These are phyloP conservation scores for Drosophila truncata DNA, from an alignment of 1,140 invertebrate species.

Conservation along the genomic window DNA sequence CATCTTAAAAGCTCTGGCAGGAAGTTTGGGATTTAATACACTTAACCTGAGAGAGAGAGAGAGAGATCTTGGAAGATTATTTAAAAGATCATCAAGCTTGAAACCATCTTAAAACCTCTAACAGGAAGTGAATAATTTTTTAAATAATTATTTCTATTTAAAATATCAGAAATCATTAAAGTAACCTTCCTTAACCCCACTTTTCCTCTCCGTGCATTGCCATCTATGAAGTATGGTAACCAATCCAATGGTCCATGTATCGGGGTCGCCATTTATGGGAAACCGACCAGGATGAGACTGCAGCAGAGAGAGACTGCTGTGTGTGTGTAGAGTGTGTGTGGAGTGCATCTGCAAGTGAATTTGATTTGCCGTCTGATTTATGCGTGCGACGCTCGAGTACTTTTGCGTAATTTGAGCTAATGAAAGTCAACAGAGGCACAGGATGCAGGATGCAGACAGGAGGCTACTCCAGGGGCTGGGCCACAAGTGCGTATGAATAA, in stretches of 20 bases:
- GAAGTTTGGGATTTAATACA: too few relatives aligned
- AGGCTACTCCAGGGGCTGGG: slow-evolving; percentile 3
- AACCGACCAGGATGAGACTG: slow-evolving; percentile 17
- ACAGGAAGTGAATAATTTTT: too few relatives aligned
- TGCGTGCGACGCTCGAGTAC: slow-evolving; percentile 64
- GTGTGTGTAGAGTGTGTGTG: background rate
- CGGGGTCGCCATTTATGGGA: slow-evolving; percentile 58
- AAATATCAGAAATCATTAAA: too few relatives aligned
- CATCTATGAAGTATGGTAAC: slow-evolving; percentile 1
- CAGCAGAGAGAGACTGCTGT: slow-evolving; percentile 17
- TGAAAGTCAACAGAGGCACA: slow-evolving; percentile 65
- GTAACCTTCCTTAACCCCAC: too few relatives aligned
- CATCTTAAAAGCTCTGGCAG: background rate
- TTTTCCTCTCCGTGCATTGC: slow-evolving; percentile 4
- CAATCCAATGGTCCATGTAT: slow-evolving; percentile 21
- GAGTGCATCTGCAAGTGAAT: slow-evolving; percentile 63
- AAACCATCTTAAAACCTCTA: too few relatives aligned
- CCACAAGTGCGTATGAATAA: slow-evolving; percentile 74
- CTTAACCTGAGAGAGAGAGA: too few relatives aligned
- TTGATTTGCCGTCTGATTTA: slow-evolving; percentile 68
- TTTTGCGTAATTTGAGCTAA: slow-evolving; percentile 75
- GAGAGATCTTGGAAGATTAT: too few relatives aligned
- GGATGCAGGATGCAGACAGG: slow-evolving; percentile 6
- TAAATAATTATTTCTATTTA: too few relatives aligned
- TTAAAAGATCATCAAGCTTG: too few relatives aligned